These are phyloP conservation scores for Aplysina aerophoba DNA, from an alignment of 37 sponge, comb jelly and placozoan species.

Conservation along the genomic window DNA sequence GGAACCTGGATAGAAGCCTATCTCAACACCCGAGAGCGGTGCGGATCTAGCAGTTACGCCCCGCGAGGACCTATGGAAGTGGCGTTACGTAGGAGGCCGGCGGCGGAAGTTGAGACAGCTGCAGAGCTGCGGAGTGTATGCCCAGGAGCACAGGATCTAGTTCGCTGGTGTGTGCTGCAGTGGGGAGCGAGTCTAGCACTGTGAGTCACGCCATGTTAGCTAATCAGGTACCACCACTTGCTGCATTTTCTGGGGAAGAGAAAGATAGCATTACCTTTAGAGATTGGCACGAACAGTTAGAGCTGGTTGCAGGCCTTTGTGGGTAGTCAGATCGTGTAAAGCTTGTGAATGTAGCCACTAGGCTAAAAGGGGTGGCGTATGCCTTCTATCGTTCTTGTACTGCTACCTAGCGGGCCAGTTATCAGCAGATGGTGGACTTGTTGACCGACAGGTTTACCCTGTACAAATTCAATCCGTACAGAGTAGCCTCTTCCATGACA, in stretches of 20 bases:
- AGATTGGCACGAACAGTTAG: slow-evolving; percentile 62
- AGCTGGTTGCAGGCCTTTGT: slow-evolving; percentile 31
- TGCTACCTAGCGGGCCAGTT: slow-evolving; percentile 12
- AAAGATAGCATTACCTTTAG: slow-evolving; percentile 36
- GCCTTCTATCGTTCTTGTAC: slow-evolving; percentile 62
- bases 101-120: too few species aligned
- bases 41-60: too few species aligned
- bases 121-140: too few species aligned
- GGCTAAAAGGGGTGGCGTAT: slow-evolving; percentile 35
- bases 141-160: too few species aligned
- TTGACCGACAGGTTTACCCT: slow-evolving; percentile 52
- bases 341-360: slow-evolving; percentile 39
- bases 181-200: too few species aligned
- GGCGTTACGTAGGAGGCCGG: too few species aligned
- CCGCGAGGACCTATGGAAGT: too few species aligned
- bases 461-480: slow-evolving; percentile 37
- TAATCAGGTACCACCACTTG: slow-evolving; percentile 43
- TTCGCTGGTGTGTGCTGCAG: too few species aligned
- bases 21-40: too few species aligned
- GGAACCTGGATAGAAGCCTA: too few species aligned
- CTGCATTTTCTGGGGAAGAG: slow-evolving; percentile 44
- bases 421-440: slow-evolving; percentile 21
- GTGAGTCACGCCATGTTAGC: not conserved
- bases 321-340: slow-evolving; percentile 33
- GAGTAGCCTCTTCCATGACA: slow-evolving; percentile 52